Base-by-base conservation (phyloP, 2,888 invertebrate genomes). In the Brachylomia viminalis region DNA sequence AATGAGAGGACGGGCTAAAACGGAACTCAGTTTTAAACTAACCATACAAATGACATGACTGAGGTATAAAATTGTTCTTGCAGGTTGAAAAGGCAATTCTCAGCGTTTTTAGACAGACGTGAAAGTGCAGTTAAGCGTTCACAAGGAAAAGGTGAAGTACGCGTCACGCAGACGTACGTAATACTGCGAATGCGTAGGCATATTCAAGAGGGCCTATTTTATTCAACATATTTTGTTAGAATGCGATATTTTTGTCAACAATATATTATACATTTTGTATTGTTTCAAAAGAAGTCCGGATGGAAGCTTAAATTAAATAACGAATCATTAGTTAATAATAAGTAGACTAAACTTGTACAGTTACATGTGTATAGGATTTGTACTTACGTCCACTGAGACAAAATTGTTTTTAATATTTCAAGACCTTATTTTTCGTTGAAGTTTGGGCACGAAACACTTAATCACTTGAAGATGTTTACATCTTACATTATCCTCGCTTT, bases 381-480 rank as follows among this genome's bases (percentile, higher is more conserved):
- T 70, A 33, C 27, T 33, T 13, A 5, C 33, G 27, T 47, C 45
- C 45, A 79, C 56, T 65, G 33, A 45, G 10, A n/a, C 42, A 7
- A 72, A 71, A 64, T 56, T 52, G 4, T 33, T 64, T 27, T 23
- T 20, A 68, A 59, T 52, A 27, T 59, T 59, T 33, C 7, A 23
- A 52, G 45, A 59, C 27, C 52, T 61, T 27, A 45, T 70, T 79
- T 71, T 72, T 58, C 33, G 52, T 33, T 13, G 20, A 23, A 65
- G n/a, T 59, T 54, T 59, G 27, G 42, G 42, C 49, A 58, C 23
- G 38, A 65, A 64, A 72, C 38, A 79, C 65, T 72, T 78, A 79
- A 78, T 78, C 77, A 72, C 33, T 73, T 79, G 58, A 54, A 73
- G 52, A 54, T 59, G 79, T 72, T 78, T 79, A 79, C 56, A 47